Evolutionary conservation across 2,113 vertebrate genomes (phyloP), one percentile per base, ranked within the genome.

Genomic region (Pleuronectes platessa): DNA sequence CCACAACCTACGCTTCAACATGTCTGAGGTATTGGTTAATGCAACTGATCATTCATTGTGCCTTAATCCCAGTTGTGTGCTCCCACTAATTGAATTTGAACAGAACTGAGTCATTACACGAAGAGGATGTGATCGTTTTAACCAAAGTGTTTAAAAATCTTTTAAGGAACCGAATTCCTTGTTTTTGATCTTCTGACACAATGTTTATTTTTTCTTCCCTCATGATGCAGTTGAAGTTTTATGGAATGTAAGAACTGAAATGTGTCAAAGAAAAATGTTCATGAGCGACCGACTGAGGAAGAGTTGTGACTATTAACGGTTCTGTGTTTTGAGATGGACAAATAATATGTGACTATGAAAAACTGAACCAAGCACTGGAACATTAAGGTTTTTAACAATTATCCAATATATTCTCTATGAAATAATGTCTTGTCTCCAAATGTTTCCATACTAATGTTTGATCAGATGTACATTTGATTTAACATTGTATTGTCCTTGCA

Each of bases 221-320:
- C 5, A 11, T 11, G 20, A 58, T 67, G 21, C n/a, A 21, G 17
- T 74, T 20, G 1, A 51, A 68, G 21, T 40, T 66, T 64, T 68
- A 59, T 55, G 24, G 24, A 35, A 27, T 68, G 49, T 67, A 61
- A 40, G 8, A 65, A 65, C 51, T 51, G 15, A 69, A 61, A 10
- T 21, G 2, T 51, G 11, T 49, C 0, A 4, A 24, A 24, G 2
- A 54, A 53, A 64, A 59, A 53, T 21, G 2, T 45, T 37, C 21
- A 10, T 20, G 23, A 54, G n/a, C 20, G 40, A 58, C 5, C 13
- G 4, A 26, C 27, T 54, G 27, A 61, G 20, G 2, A 35, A 54
- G 8, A 67, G 14, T n/a, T 79, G 40, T 76, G 70, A 47, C 78
- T 78, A 54, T 67, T 70, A 61, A 80, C 68, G 68, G 60, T 73